Evolutionary conservation across 1,140 invertebrate genomes (phyloP).

Genomic region (Pemphigus obesinymphae): DNA sequence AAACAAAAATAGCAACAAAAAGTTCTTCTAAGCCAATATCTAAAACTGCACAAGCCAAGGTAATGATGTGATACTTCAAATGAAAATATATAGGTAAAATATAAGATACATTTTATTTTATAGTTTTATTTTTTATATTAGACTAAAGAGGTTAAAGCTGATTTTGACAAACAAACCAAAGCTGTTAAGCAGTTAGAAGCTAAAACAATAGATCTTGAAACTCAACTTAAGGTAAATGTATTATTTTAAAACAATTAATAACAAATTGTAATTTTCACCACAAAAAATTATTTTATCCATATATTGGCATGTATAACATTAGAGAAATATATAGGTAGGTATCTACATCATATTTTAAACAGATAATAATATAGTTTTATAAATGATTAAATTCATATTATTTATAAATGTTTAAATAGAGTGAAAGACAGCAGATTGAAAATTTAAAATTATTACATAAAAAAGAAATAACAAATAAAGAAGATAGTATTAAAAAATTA

Average conservation of each 20-base stretch:
- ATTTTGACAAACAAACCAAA: slow-evolving; percentile 23
- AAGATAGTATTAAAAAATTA: slow-evolving; percentile 59
- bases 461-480: slow-evolving; percentile 54
- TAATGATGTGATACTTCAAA: neutral
- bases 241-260: neutral
- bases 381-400: too few species aligned
- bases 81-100: neutral
- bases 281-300: too few species aligned
- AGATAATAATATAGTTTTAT: too few species aligned
- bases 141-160: slow-evolving; percentile 34
- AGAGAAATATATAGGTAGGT: too few species aligned
- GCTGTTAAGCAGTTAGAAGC: slow-evolving; percentile 16
- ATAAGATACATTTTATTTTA: neutral
- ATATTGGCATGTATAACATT: too few species aligned
- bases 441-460: slow-evolving; percentile 44
- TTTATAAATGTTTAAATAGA: neutral
- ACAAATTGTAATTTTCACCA: neutral
- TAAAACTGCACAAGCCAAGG: neutral
- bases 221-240: slow-evolving; percentile 17
- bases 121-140: neutral
- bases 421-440: slow-evolving; percentile 42
- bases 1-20: slow-evolving; percentile 60
- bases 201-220: slow-evolving; percentile 23
- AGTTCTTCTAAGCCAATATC: slow-evolving; percentile 6
- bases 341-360: too few species aligned